These are phyloP conservation scores for Epinotia demarniana DNA, from an alignment of 2,888 invertebrate species.

Conservation along the genomic window DNA sequence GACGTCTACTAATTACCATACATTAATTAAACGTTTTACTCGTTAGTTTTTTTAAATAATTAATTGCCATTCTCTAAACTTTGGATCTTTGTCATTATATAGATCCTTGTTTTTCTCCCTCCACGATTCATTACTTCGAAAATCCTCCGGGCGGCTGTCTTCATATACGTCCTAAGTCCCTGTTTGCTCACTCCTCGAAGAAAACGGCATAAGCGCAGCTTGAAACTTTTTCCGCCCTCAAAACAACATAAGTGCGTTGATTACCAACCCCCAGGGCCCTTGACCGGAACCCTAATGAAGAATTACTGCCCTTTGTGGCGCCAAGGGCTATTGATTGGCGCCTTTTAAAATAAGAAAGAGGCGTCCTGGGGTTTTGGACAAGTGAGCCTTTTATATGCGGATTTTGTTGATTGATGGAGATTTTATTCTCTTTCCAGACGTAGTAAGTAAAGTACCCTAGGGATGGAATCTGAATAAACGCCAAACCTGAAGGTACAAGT, in stretches of 20 bases:
- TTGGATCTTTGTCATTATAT: neutral
- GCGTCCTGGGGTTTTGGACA: conserved; percentile 30
- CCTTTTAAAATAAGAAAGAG: conserved; percentile 48
- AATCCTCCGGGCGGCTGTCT: neutral
- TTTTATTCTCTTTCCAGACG: neutral
- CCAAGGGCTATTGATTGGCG: conserved; percentile 53
- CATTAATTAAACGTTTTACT: neutral
- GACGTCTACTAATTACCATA: too few relatives aligned
- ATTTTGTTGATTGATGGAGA: conserved; percentile 24
- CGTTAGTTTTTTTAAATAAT: neutral
- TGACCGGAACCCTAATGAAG: conserved; percentile 82
- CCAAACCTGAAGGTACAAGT: neutral
- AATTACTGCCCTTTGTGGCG: conserved; percentile 73
- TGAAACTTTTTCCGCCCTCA: conserved; percentile 55
- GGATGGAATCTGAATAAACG: neutral
- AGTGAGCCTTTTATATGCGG: conserved; percentile 12
- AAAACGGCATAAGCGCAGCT: conserved; percentile 30
- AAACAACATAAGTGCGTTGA: conserved; percentile 76
- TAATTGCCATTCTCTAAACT: neutral
- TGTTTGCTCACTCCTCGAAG: conserved; percentile 24
- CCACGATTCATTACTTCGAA: neutral
- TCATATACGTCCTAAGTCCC: neutral
- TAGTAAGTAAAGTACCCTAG: neutral
- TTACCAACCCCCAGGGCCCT: conserved; percentile 75
- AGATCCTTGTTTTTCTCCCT: neutral